A percentile compares a stretch with the other conserved stretches of the same genome.
Evolutionary conservation across 53 echinoderm and acorn worm species (phyloP).

Genomic region (Temnopleurus reevesii): DNA sequence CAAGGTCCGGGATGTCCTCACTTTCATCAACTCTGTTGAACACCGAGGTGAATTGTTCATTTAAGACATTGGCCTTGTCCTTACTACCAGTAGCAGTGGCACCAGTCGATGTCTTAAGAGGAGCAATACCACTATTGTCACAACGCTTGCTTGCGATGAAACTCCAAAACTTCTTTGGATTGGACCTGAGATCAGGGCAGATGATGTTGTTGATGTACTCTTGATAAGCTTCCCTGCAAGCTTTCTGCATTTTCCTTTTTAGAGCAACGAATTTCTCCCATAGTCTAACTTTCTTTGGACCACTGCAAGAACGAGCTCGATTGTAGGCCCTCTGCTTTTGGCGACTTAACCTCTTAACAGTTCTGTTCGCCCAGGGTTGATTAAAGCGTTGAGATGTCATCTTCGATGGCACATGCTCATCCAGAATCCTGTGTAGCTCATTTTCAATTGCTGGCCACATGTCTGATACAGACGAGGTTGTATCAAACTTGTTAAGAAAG

Average conservation of each 20-base stretch:
- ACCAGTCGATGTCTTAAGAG: too few species aligned
- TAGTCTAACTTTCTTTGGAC: not conserved
- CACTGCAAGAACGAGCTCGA: not conserved
- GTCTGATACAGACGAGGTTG: too few species aligned
- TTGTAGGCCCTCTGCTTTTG: not conserved
- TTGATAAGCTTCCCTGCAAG: not conserved
- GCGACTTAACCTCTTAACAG: not conserved
- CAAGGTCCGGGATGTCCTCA: not conserved
- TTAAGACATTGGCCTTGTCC: not conserved
- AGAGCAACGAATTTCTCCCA: not conserved
- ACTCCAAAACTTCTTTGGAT: not conserved
- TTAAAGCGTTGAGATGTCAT: not conserved
- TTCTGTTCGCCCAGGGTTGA: not conserved
- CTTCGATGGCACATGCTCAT: too few species aligned
- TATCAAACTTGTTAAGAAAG: not conserved
- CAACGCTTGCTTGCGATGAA: not conserved
- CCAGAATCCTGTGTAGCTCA: too few species aligned
- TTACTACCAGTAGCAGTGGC: not conserved
- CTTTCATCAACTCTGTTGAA: not conserved
- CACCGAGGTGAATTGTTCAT: not conserved
- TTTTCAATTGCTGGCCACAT: too few species aligned
- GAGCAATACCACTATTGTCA: not conserved
- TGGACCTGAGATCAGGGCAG: not conserved
- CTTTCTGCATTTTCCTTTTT: not conserved
- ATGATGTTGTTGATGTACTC: not conserved